Conservation (phyloP, 2,113 vertebrate genomes). For the Azemiops feae region DNA sequence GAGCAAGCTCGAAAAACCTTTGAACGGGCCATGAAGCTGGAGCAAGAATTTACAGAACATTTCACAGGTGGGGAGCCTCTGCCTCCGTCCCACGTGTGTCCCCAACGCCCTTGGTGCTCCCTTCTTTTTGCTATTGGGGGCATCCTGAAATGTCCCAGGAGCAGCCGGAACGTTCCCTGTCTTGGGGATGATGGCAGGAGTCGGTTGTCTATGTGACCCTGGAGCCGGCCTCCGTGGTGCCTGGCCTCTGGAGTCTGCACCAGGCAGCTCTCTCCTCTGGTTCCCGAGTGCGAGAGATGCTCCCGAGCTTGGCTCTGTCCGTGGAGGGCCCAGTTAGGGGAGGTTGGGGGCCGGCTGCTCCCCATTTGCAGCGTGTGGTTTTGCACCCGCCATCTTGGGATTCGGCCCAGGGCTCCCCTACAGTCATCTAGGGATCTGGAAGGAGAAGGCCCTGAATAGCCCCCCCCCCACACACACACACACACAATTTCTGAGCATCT, state of each 20-base stretch:
- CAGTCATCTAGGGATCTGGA: not conserved
- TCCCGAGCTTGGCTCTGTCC: not conserved
- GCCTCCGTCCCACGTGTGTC: not conserved
- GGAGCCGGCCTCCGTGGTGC: not conserved
- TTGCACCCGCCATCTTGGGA: not conserved
- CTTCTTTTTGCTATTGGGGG: not conserved
- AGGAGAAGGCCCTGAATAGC: not conserved
- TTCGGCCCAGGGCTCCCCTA: not conserved
- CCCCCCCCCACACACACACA: not conserved
- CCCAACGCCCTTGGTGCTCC: no score
- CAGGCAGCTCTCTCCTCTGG: not conserved
- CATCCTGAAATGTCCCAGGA: no score
- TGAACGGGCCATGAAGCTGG: conserved; percentile 93
- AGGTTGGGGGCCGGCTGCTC: not conserved
- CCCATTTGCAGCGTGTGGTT: not conserved
- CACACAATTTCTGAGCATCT: not conserved
- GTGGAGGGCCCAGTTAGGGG: not conserved
- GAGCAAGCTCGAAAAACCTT: conserved; percentile 94
- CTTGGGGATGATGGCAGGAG: no score
- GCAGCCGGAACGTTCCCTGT: not conserved
- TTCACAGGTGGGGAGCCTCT: conserved; percentile 86
- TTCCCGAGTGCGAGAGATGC: not conserved
- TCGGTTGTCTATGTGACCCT: not conserved
- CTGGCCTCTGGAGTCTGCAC: not conserved
- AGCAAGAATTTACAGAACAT: conserved; percentile 97